Conservation (phyloP, 1,140 invertebrate genomes). For the Anadara kagoshimensis region DNA sequence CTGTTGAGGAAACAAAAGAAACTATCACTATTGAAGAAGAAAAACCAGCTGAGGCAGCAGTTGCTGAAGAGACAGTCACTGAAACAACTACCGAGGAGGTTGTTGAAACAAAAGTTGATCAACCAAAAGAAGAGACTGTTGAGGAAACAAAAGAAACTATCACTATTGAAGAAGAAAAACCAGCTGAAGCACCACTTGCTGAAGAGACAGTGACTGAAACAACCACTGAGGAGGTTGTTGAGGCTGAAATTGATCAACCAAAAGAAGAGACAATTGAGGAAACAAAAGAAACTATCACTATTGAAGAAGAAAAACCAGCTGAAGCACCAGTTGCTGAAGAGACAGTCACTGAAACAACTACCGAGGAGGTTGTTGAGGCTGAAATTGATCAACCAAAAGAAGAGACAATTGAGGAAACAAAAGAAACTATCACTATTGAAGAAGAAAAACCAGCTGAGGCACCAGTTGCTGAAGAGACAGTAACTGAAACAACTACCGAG, state of each 20-base stretch:
- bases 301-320: constrained; percentile 22
- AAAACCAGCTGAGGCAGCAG: no score
- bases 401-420: no score
- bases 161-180: neutral
- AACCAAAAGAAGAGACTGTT: neutral
- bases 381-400: no score
- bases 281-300: constrained; percentile 11
- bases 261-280: constrained; percentile 30
- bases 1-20: no score
- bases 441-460: no score
- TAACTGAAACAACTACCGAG: no score
- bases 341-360: no score
- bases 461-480: no score
- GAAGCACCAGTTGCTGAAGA: neutral
- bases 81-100: neutral
- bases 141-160: constrained; percentile 8
- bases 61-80: no score
- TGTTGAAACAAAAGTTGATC: constrained; percentile 13
- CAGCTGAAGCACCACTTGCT: neutral
- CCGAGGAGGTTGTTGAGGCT: no score
- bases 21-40: no score
- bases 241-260: constrained; percentile 23
- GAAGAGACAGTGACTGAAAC: constrained; percentile 7
- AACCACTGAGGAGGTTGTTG: neutral
- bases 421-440: no score